phyloP scores from a whole-genome alignment of 2,888 invertebrate genomes.

The Lasioglossum figueresi region DNA sequence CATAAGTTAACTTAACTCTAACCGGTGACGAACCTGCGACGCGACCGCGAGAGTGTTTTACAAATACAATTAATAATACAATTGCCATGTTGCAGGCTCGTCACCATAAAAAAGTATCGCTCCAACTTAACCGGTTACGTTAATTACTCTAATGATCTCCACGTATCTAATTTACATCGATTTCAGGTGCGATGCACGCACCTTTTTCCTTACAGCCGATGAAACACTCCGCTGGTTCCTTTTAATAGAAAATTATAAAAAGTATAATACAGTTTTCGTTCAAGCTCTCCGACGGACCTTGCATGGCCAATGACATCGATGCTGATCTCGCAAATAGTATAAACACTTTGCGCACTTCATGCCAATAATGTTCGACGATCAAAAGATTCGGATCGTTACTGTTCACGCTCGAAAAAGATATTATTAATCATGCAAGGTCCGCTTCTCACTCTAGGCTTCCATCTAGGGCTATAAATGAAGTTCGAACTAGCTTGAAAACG shows the following conservation, averaged over 20 bases:
- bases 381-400: no score
- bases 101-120: constrained; percentile 50
- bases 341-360: no score
- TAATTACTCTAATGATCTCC: constrained; percentile 36
- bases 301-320: background rate
- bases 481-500: background rate
- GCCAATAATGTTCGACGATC: no score
- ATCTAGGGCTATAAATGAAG: background rate
- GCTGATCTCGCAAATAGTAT: no score
- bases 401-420: background rate
- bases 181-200: constrained; percentile 3
- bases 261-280: constrained; percentile 70
- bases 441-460: background rate
- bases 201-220: constrained; percentile 23
- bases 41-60: constrained; percentile 40
- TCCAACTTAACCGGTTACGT: constrained; percentile 44
- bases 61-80: constrained; percentile 61
- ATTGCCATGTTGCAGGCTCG: constrained; percentile 63
- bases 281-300: constrained; percentile 41
- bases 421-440: background rate
- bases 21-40: constrained; percentile 64
- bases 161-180: constrained; percentile 32
- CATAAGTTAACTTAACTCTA: constrained; percentile 79
- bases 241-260: constrained; percentile 72
- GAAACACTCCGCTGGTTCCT: constrained; percentile 28